Evolutionary conservation across 2,888 invertebrate species (phyloP), one percentile per base, ranked within the genome.

Genomic region (Bellardia pandia): DNA sequence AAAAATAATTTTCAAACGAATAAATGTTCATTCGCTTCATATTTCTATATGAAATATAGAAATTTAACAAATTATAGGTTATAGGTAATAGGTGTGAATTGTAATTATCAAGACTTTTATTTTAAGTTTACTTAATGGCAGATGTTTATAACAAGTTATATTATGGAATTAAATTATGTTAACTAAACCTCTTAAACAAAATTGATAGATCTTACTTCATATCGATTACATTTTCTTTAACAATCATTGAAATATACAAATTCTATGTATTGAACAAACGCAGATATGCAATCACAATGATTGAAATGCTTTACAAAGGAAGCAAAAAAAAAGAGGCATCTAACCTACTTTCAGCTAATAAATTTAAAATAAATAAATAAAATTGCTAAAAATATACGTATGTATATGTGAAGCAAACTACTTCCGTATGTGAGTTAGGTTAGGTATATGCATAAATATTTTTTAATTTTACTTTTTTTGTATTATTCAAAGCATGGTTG

Each of bases 261-360:
- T 56, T 11, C 13, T 30, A n/a, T 56, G 37, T 37, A n/a, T 5
- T 62, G 48, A 75, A 74, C 9, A 45, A 16, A 4, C 33, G n/a
- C 16, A 48, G 48, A 48, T 51, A 53, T 40, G 64, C 7, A n/a
- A 16, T 7, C 40, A 3, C 9, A 51, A 40, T 13, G 23, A 66
- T 42, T 23, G 23, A 53, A 23, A 45, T 6, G 1, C 16, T n/a
- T 33, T 58, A n/a, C 2, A 9, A 51, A n/a, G 23, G 14, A 37
- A 68, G 13, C n/a, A 33, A n/a, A 48, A 51, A 48, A 51, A 60
- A 23, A 33, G 30, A 23, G 33, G 48, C 33, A 76, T 60, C 13
- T 69, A 79, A 80, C 62, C 79, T 40, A 62, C 30, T 51, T 85
- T 68, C 7, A 23, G 48, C 62, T 68, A 60, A 74, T 48, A 78